These are phyloP conservation scores for Trachemys scripta DNA, from an alignment of 2,113 vertebrate genomes.

Conservation along the genomic window DNA sequence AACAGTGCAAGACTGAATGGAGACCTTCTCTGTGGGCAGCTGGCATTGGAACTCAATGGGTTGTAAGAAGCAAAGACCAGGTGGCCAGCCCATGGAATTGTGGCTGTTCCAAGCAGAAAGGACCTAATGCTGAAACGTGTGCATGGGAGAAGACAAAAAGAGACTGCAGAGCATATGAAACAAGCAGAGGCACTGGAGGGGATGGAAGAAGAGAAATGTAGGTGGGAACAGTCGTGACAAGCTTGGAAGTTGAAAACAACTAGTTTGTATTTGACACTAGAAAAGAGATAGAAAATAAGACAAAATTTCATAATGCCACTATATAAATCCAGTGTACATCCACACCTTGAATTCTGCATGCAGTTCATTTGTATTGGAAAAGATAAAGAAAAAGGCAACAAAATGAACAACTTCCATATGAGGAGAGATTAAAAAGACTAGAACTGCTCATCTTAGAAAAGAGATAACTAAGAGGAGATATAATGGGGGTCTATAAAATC, in stretches of 20 bases:
- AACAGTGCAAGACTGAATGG: neutral
- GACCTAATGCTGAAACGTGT: neutral
- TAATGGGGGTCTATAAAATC: too few species aligned
- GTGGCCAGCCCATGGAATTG: conserved; percentile 31
- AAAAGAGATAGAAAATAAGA: too few species aligned
- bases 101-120: conserved; percentile 39
- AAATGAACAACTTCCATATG: too few species aligned
- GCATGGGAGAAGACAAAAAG: conserved; percentile 1
- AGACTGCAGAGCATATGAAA: neutral
- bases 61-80: conserved; percentile 44
- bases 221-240: neutral
- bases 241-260: neutral
- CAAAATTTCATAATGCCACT: too few species aligned
- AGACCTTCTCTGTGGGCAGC: conserved; percentile 25
- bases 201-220: neutral
- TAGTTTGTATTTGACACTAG: neutral
- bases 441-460: too few species aligned
- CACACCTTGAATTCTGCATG: too few species aligned
- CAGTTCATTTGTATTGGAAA: too few species aligned
- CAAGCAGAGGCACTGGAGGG: neutral
- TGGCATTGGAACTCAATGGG: neutral
- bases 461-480: too few species aligned
- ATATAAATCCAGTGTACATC: too few species aligned
- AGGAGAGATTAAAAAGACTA: too few species aligned
- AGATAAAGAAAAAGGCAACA: too few species aligned